A percentile compares a stretch with the other conserved stretches of the same genome.
These are phyloP conservation scores for Hylaea fasciaria DNA, from an alignment of 2,888 invertebrate genomes.

Conservation along the genomic window DNA sequence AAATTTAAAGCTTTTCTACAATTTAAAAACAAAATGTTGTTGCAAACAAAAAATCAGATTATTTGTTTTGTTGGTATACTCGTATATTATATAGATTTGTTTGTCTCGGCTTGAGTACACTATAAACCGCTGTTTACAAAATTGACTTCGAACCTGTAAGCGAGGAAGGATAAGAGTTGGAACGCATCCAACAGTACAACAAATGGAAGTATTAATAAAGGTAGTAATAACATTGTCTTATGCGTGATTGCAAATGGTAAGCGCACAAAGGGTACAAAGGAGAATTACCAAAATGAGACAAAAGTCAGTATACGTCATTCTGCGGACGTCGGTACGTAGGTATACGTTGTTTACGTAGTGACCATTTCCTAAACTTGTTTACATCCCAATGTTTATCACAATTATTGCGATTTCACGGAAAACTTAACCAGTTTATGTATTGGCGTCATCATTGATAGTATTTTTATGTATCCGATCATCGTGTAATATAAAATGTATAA, in stretches of 20 bases:
- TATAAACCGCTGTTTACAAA: constrained; percentile 31
- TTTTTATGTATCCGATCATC: constrained; percentile 22
- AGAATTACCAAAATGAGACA: constrained; percentile 26
- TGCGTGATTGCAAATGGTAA: constrained; percentile 15
- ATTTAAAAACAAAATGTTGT: constrained; percentile 5
- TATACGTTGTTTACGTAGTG: constrained; percentile 20
- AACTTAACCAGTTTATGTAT: constrained; percentile 11
- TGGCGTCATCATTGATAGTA: constrained; percentile 27
- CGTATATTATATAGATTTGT: no score
- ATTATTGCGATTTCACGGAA: constrained; percentile 24
- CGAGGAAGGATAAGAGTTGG: constrained; percentile 25
- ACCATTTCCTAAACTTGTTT: constrained; percentile 35
- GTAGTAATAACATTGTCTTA: constrained; percentile 18
- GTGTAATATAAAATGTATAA: constrained; percentile 16
- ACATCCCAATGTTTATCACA: constrained; percentile 18
- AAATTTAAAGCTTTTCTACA: not conserved
- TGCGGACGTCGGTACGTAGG: constrained; percentile 10
- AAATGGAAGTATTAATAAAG: constrained; percentile 24
- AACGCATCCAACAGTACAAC: constrained; percentile 16
- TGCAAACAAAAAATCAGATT: not conserved
- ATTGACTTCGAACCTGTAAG: constrained; percentile 20
- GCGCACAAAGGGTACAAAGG: constrained; percentile 43
- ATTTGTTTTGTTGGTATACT: constrained; percentile 23
- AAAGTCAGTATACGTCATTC: constrained; percentile 12
- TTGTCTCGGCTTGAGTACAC: constrained; percentile 25